A percentile compares a stretch with the other conserved stretches of the same genome.
Evolutionary conservation across 2,888 invertebrate genomes (phyloP).

Genomic region (Drosophila emarginata): DNA sequence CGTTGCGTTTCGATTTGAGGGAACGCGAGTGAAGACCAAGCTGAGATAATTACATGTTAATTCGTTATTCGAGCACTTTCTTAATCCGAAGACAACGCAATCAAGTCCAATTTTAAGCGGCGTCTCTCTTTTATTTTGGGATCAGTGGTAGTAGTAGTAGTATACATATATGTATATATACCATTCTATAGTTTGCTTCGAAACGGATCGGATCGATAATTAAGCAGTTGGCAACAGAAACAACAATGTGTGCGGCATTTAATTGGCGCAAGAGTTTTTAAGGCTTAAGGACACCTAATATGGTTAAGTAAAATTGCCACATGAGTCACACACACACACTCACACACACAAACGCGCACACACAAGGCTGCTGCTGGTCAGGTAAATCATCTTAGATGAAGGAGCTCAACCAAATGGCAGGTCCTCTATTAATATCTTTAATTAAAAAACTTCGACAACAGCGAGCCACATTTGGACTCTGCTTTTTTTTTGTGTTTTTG

Average conservation of each 20-base stretch:
- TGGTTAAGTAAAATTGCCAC: constrained; percentile 16
- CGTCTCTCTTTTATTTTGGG: constrained; percentile 44
- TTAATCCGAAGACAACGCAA: constrained; percentile 66
- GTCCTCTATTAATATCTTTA: constrained; percentile 79
- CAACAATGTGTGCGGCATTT: constrained; percentile 77
- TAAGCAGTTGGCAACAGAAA: constrained; percentile 70
- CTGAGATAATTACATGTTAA: constrained; percentile 78
- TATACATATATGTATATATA: no score
- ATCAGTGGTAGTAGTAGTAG: constrained; percentile 1
- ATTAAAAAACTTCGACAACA: constrained; percentile 69
- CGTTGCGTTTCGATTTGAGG: constrained; percentile 72
- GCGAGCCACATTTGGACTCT: constrained; percentile 23
- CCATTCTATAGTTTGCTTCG: constrained; percentile 3
- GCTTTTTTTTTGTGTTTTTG: not conserved
- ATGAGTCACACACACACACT: constrained; percentile 28
- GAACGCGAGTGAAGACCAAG: constrained; percentile 42
- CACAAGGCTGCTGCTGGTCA: not conserved
- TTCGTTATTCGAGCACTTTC: constrained; percentile 48
- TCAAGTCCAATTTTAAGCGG: constrained; percentile 57
- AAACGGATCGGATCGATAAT: constrained; percentile 56
- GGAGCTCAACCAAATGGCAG: constrained; percentile 43
- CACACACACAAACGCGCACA: not conserved
- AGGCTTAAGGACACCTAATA: constrained; percentile 57
- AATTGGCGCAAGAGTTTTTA: constrained; percentile 51
- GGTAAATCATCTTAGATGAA: constrained; percentile 57